Base-by-base conservation (phyloP, 2,797 vertebrate genomes). In the Labeo calbasu region DNA sequence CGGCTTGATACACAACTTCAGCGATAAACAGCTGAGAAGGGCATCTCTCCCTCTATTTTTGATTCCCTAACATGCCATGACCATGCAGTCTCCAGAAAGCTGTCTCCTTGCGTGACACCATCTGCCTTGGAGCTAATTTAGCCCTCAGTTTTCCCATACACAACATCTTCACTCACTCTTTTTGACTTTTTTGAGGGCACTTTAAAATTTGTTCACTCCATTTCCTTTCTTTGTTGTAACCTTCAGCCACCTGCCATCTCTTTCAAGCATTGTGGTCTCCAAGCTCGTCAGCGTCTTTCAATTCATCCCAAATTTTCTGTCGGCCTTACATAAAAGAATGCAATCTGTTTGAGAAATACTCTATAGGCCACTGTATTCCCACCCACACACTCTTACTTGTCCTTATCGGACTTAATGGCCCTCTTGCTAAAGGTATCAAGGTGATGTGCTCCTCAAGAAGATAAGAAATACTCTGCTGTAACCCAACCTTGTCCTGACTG, bases 1-100 rank as follows among this genome's bases (percentile, higher is more conserved):
- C 19, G 14, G 55, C 21, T 82, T 40, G 59, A 86, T 57, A 69
- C 68, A 84, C 61, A 75, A 65, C 71, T 81, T 55, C 25, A 76
- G 61, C 0, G 5, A 76, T 32, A 48, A 68, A 43, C 48, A 83
- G 71, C 48, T 76, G 70, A 73, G 23, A 73, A 79, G 50, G 65
- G 19, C 12, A 14, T 75, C 25, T 65, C n/a, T 40, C 61, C n/a
- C n/a, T 68, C 5, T 66, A 66, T 71, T 63, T 51, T 51, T 71
- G 15, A 32, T 40, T 61, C 19, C 21, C 14, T 61, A 53, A 36
- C 57, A 63, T 51, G 65, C 28, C 82, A 84, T 70, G 68, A 40
- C 43, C 69, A 66, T 12, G 40, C 32, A 63, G 43, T 61, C 7
- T 71, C 46, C 4, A n/a, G 43, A 13, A 48, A 53, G 59, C 46